Conservation (phyloP, 2,797 vertebrate species). For the Arvicola amphibius region DNA sequence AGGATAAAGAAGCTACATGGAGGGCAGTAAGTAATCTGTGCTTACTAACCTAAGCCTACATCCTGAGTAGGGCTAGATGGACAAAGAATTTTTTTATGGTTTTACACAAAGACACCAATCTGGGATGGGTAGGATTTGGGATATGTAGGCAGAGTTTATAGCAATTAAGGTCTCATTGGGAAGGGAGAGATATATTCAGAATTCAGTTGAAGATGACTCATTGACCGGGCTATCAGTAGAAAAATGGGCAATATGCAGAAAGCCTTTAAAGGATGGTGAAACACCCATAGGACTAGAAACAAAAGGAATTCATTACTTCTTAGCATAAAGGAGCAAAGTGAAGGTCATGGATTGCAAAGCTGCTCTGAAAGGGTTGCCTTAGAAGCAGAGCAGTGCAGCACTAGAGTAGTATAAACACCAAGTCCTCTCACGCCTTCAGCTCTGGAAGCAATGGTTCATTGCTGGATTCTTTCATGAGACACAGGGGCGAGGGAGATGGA, state of each 20-base stretch:
- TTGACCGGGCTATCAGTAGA: not conserved
- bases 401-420: not conserved
- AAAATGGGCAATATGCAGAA: not conserved
- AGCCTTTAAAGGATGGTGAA: not conserved
- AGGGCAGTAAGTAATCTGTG: not conserved
- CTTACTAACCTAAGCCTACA: not conserved
- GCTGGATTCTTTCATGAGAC: not conserved
- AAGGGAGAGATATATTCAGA: not conserved
- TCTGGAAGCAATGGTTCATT: not conserved
- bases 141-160: not conserved
- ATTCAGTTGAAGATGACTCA: not conserved
- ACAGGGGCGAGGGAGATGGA: fast-evolving
- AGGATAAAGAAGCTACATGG: not conserved
- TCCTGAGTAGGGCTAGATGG: not conserved
- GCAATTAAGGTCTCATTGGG: not conserved
- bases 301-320: not conserved
- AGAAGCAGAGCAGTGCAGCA: too few relatives aligned
- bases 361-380: not conserved
- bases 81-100: not conserved
- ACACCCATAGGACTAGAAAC: fast-evolving
- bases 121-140: not conserved
- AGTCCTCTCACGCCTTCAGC: not conserved
- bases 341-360: not conserved
- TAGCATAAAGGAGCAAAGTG: not conserved
- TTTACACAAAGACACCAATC: not conserved